A percentile compares a stretch with the other conserved stretches of the same genome.
phyloP scores from a whole-genome alignment of 1,140 invertebrate genomes.

The Apolygus lucorum region DNA sequence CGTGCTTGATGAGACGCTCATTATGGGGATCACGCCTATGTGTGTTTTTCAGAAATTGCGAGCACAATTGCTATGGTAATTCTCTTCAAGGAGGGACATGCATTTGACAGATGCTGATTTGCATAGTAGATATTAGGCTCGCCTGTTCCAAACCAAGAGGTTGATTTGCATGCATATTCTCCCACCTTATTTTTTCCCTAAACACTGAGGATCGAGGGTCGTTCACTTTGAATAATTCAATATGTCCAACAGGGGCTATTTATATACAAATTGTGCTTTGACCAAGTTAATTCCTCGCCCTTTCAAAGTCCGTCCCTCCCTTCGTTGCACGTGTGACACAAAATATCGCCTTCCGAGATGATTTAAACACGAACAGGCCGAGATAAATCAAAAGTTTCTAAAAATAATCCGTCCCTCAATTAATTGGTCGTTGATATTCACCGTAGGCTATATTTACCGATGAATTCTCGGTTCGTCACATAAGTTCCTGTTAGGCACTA shows the following conservation, averaged over 20 bases:
- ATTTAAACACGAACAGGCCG: constrained; percentile 6
- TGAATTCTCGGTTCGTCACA: no score
- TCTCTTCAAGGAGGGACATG: not conserved
- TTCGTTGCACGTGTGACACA: constrained; percentile 1
- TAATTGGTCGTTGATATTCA: no score
- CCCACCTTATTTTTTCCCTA: constrained; percentile 18
- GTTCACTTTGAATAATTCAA: constrained; percentile 24
- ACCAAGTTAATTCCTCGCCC: constrained; percentile 21
- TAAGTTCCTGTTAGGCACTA: no score
- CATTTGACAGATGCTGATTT: constrained; percentile 17
- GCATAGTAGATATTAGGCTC: constrained; percentile 19
- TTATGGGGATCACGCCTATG: not conserved
- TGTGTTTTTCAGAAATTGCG: not conserved
- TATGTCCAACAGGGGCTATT: constrained; percentile 17
- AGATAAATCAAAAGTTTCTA: no score
- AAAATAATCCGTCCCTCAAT: no score
- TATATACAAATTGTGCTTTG: constrained; percentile 22
- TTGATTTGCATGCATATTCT: constrained; percentile 20
- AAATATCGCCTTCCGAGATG: constrained; percentile 1
- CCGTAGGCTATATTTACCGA: no score
- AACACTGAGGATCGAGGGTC: constrained; percentile 7
- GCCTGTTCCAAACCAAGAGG: not conserved
- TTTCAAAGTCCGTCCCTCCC: not conserved
- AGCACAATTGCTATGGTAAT: not conserved
- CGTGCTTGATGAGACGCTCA: constrained; percentile 10